Conservation (phyloP, 2,113 vertebrate genomes). For the Trachemys scripta region DNA sequence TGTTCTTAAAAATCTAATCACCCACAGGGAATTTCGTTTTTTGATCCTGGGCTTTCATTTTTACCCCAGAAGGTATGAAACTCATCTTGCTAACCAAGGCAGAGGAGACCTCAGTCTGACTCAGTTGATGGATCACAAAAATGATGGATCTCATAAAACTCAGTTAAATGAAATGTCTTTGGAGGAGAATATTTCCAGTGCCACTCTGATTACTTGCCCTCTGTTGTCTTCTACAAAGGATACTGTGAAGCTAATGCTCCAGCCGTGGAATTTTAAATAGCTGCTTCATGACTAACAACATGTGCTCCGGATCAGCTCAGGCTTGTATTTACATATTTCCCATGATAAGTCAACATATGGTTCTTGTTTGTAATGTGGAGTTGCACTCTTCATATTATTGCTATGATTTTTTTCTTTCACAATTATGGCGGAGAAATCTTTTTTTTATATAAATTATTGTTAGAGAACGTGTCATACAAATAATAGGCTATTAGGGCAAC, state of each 20-base stretch:
- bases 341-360: slow-evolving; percentile 83
- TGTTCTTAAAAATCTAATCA: neutral
- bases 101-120: fast-evolving
- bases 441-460: slow-evolving; percentile 50
- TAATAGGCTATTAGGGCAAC: neutral
- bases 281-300: slow-evolving; percentile 82
- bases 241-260: slow-evolving; percentile 72
- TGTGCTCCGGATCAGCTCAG: slow-evolving; percentile 78
- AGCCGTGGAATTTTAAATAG: slow-evolving; percentile 69
- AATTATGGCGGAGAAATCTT: slow-evolving; percentile 1
- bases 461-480: slow-evolving; percentile 23
- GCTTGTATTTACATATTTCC: slow-evolving; percentile 85
- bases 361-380: slow-evolving; percentile 80
- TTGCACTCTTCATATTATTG: slow-evolving; percentile 64
- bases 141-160: slow-evolving; percentile 2
- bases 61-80: neutral
- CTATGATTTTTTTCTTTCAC: slow-evolving; percentile 19
- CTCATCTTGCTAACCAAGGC: neutral
- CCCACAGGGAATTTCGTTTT: neutral
- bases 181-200: slow-evolving; percentile 34
- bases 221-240: slow-evolving; percentile 52
- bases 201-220: slow-evolving; percentile 33
- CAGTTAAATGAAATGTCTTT: neutral
- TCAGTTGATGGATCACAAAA: slow-evolving; percentile 18
- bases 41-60: neutral